These are phyloP conservation scores for Piezodorus guildinii DNA, from an alignment of 1,140 invertebrate genomes.

Conservation along the genomic window DNA sequence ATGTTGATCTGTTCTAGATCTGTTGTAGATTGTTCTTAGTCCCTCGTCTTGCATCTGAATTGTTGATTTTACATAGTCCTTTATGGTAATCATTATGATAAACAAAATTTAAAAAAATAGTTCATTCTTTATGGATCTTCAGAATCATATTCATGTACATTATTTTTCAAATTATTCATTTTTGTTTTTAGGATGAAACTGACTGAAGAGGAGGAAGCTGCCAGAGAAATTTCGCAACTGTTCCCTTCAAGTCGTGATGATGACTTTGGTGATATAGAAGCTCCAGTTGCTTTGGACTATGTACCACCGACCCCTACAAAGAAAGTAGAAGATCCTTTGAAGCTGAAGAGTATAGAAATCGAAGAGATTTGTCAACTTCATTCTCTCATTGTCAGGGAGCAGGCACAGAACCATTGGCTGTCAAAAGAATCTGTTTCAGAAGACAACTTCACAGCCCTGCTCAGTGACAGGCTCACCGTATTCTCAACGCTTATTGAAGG, in stretches of 20 bases:
- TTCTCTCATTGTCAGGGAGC: constrained; percentile 42
- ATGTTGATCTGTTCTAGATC: no score
- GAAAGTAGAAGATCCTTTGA: constrained; percentile 10
- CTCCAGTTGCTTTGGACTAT: constrained; percentile 29
- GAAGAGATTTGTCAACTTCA: constrained; percentile 46
- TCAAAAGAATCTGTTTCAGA: constrained; percentile 20
- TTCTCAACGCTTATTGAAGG: constrained; percentile 38
- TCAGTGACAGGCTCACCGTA: constrained; percentile 41
- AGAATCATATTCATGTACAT: no score
- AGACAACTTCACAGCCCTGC: constrained; percentile 34
- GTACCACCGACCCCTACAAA: constrained; percentile 9
- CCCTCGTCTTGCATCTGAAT: no score
- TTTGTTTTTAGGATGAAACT: constrained; percentile 34
- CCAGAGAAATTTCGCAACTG: constrained; percentile 53
- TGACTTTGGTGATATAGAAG: constrained; percentile 51
- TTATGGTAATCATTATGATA: no score
- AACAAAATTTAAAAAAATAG: no score
- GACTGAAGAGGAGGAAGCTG: constrained; percentile 62
- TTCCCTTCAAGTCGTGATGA: constrained; percentile 64
- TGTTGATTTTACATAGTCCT: no score
- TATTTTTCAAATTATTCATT: background rate
- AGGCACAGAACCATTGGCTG: constrained; percentile 47
- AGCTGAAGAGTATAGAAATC: constrained; percentile 42
- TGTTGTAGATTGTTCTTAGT: no score
- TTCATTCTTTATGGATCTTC: no score